phyloP scores from a whole-genome alignment of 2,797 vertebrate species.

The Babyrousa celebensis region DNA sequence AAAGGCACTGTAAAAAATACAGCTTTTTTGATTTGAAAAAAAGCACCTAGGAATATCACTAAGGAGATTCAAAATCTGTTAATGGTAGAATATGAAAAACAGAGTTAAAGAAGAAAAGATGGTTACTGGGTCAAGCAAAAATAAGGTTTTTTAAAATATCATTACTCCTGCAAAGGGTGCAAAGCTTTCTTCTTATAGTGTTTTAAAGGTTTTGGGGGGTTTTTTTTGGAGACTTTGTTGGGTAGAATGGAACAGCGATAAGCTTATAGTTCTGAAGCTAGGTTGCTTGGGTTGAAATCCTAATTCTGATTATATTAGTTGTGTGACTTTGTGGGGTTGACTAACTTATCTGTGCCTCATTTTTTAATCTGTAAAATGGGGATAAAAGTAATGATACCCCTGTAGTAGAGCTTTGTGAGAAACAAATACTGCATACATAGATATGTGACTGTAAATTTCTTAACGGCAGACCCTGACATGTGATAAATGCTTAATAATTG shows the following conservation, averaged over 20 bases:
- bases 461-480: background rate
- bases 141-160: background rate
- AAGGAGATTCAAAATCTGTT: constrained; percentile 48
- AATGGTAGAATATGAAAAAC: constrained; percentile 38
- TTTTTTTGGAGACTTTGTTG: background rate
- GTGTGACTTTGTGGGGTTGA: background rate
- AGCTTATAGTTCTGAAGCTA: background rate
- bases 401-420: constrained; percentile 20
- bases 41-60: background rate
- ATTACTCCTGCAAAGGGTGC: constrained; percentile 2
- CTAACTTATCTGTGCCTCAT: constrained; percentile 20
- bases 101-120: constrained; percentile 20
- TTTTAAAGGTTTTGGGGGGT: background rate
- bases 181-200: background rate
- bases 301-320: background rate
- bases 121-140: constrained; percentile 35
- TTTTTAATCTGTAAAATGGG: constrained; percentile 44
- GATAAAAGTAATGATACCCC: background rate
- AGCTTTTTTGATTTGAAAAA: background rate
- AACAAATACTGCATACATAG: background rate
- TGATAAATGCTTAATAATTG: constrained; percentile 30
- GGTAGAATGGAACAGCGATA: constrained; percentile 6
- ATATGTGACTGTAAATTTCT: background rate
- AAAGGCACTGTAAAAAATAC: constrained; percentile 11
- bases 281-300: constrained; percentile 28